Percentiles rank a stretch among this genome's conserved stretches.
Conservation (phyloP, 2,797 vertebrate genomes). For the Bovichtus diacanthus region DNA sequence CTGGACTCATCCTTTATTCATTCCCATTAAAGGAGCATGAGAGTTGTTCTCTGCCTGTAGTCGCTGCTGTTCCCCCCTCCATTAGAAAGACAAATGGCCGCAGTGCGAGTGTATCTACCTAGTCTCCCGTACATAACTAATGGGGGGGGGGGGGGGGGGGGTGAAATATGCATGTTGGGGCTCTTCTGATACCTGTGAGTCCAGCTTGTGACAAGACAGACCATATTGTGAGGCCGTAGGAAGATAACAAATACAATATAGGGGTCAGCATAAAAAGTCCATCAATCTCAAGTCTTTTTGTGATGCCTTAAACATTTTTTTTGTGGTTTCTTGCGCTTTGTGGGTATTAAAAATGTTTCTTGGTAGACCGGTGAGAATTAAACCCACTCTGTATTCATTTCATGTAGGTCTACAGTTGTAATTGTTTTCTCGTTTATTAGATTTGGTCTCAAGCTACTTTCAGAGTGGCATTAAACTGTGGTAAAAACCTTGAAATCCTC, state of each 20-base stretch:
- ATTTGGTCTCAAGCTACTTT: slow-evolving; percentile 19
- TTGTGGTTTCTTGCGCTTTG: neutral
- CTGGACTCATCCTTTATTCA: slow-evolving; percentile 77
- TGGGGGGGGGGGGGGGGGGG: slow-evolving; percentile 18
- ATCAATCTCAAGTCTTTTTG: neutral
- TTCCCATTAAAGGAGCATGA: slow-evolving; percentile 78
- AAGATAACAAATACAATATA: neutral
- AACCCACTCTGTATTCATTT: slow-evolving; percentile 2
- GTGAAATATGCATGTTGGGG: slow-evolving; percentile 64
- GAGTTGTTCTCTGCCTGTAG: slow-evolving; percentile 66
- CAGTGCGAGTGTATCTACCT: slow-evolving; percentile 49
- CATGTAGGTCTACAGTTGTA: neutral
- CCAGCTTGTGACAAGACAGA: slow-evolving; percentile 42
- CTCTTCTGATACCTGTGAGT: slow-evolving; percentile 36
- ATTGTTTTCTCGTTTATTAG: slow-evolving; percentile 31
- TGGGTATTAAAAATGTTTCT: neutral
- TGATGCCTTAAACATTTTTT: neutral
- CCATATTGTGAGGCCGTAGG: neutral
- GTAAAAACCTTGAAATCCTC: slow-evolving; percentile 20
- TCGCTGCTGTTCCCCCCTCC: slow-evolving; percentile 52
- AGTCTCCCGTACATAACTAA: slow-evolving; percentile 56
- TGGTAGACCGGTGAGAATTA: neutral
- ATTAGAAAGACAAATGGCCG: slow-evolving; percentile 73
- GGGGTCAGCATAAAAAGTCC: neutral
- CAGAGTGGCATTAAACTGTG: slow-evolving; percentile 12